These are phyloP conservation scores for Baccha elongata DNA, from an alignment of 2,888 invertebrate species.

Conservation along the genomic window DNA sequence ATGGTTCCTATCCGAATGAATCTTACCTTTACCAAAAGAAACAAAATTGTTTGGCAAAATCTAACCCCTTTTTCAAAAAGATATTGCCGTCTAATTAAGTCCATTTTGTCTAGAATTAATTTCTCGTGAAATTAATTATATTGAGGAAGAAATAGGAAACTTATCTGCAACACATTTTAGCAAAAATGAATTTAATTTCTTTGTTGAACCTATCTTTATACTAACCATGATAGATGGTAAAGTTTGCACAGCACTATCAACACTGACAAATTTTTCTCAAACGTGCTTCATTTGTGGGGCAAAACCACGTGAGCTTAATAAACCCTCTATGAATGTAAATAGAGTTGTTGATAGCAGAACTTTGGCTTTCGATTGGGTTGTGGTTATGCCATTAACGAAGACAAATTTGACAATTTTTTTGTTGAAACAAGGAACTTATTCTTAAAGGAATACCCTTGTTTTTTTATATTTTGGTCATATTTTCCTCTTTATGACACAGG, in stretches of 20 bases:
- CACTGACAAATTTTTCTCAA: constrained; percentile 40
- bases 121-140: too few species aligned
- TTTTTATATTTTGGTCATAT: too few species aligned
- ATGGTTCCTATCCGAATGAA: constrained; percentile 30
- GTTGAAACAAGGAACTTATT: not conserved
- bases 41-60: constrained; percentile 22
- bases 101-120: too few species aligned
- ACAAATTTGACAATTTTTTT: not conserved
- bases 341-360: constrained; percentile 20
- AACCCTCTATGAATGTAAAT: constrained; percentile 30
- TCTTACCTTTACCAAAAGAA: not conserved
- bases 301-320: constrained; percentile 50
- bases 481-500: too few species aligned
- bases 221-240: constrained; percentile 30
- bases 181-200: not conserved
- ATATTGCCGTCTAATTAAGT: not conserved
- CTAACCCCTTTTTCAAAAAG: not conserved
- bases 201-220: constrained; percentile 20
- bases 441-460: not conserved
- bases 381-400: not conserved
- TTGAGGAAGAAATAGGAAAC: too few species aligned
- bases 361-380: too few species aligned
- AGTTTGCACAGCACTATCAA: constrained; percentile 40
- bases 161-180: too few species aligned
- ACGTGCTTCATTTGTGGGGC: constrained; percentile 41